phyloP scores from a whole-genome alignment of 2,113 vertebrate species.

The Mungos mungo region DNA sequence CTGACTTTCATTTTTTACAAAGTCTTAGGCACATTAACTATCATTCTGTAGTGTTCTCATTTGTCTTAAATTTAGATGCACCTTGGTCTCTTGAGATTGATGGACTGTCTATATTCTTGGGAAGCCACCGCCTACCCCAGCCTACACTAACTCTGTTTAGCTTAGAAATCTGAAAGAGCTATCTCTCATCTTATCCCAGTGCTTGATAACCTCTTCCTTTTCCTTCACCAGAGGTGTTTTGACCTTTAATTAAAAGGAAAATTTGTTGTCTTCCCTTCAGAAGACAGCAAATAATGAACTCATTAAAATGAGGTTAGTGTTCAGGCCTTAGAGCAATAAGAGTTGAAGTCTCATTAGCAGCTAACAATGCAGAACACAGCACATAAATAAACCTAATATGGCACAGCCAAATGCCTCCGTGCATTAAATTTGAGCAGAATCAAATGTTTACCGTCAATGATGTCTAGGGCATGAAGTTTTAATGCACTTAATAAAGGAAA shows the following conservation, averaged over 20 bases:
- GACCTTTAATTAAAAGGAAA: slow-evolving; percentile 92
- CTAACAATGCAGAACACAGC: slow-evolving; percentile 88
- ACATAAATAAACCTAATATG: slow-evolving; percentile 89
- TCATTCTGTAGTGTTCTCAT: slow-evolving; percentile 77
- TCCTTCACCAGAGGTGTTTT: slow-evolving; percentile 85
- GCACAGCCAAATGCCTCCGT: slow-evolving; percentile 85
- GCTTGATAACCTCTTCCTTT: slow-evolving; percentile 85
- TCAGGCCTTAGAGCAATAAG: slow-evolving; percentile 87
- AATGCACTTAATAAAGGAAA: slow-evolving; percentile 88
- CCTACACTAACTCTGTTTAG: slow-evolving; percentile 42
- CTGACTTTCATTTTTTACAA: slow-evolving; percentile 70
- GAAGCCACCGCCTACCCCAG: slow-evolving; percentile 42
- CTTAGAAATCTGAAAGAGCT: slow-evolving; percentile 77
- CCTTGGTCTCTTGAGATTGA: slow-evolving; percentile 81
- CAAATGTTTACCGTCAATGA: slow-evolving; percentile 87
- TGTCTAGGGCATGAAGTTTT: slow-evolving; percentile 87
- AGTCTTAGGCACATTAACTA: slow-evolving; percentile 67
- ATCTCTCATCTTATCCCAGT: slow-evolving; percentile 76
- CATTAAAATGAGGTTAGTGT: slow-evolving; percentile 94
- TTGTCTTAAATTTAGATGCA: slow-evolving; percentile 85
- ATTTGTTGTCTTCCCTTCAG: slow-evolving; percentile 93
- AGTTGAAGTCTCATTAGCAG: slow-evolving; percentile 88
- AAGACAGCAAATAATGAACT: slow-evolving; percentile 97
- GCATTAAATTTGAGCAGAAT: slow-evolving; percentile 89
- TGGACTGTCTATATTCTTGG: neutral